A percentile compares a stretch with the other conserved stretches of the same genome.
These are phyloP conservation scores for Olivierus martensii DNA, from an alignment of 1,140 invertebrate species.

Conservation along the genomic window DNA sequence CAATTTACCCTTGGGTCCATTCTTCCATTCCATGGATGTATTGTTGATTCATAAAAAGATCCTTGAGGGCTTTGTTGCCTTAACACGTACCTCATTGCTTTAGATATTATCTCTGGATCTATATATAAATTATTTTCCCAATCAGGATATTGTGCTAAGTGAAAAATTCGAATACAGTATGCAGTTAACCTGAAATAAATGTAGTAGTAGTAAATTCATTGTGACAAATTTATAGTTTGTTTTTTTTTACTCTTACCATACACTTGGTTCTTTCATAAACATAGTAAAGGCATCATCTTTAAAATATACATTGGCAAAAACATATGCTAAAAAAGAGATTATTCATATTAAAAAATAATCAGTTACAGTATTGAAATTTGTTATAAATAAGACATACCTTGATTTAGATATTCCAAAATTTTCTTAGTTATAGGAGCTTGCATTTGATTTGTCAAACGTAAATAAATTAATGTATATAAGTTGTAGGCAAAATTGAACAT, in stretches of 20 bases:
- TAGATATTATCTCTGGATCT: slow-evolving; percentile 30
- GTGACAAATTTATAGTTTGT: not conserved
- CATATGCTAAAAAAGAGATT: slow-evolving; percentile 17
- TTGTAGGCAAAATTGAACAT: slow-evolving; percentile 46
- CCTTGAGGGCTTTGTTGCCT: slow-evolving; percentile 31
- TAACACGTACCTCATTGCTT: slow-evolving; percentile 31
- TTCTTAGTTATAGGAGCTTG: slow-evolving; percentile 23
- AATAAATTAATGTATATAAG: slow-evolving; percentile 42
- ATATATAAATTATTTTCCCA: slow-evolving; percentile 39
- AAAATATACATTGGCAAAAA: slow-evolving; percentile 19
- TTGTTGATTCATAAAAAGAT: slow-evolving; percentile 33
- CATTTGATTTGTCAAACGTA: slow-evolving; percentile 42
- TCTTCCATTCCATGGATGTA: slow-evolving; percentile 59
- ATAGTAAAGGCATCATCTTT: slow-evolving; percentile 32
- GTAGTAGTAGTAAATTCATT: not conserved
- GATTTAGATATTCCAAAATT: slow-evolving; percentile 35
- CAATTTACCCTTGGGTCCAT: slow-evolving; percentile 41
- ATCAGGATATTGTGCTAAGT: slow-evolving; percentile 35
- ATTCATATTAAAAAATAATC: no score
- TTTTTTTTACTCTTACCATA: slow-evolving; percentile 30
- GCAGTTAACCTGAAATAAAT: slow-evolving; percentile 34
- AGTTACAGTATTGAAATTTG: no score
- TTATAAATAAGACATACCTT: slow-evolving; percentile 20
- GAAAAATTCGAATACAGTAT: slow-evolving; percentile 32
- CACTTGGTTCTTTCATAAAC: slow-evolving; percentile 34